Base-by-base conservation (phyloP, 2,888 invertebrate species). In the Amphipoea oculea region DNA sequence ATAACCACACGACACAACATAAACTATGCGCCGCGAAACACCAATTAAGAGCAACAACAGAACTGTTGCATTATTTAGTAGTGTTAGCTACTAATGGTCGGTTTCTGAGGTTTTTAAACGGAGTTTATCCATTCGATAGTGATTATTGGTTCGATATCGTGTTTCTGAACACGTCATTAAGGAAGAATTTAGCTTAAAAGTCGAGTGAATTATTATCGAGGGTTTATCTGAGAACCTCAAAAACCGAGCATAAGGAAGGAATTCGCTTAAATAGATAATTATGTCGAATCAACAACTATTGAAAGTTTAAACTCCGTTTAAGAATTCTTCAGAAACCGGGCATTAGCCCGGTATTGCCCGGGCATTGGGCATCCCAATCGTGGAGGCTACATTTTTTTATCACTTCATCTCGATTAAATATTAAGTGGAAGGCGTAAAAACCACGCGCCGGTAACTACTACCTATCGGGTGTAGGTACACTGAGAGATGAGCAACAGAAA, bases 361-460 rank as follows among this genome's bases (percentile, higher is more conserved):
- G 29, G 29, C 29, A 29, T 9, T 72, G 70, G 73, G 71, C 70
- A 79, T 76, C 60, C 88, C 86, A 88, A 90, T 90, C 82, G 88
- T 73, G 85, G 81, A 83, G 76, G 84, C 85, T 83, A 88, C 86
- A 88, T 88, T 89, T 91, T 91, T 92, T 92, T 92, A 92, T 91
- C 91, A 91, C 91, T 90, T 88, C 87, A 90, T 91, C 83, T 87
- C 79, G 80, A 73, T 90, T 82, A 87, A 92, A 89, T 89, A 92
- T 92, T 92, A 89, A 92, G 73, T 70, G 76, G 72, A 82, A 68
- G 83, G 81, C 81, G 86, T 89, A 88, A 90, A 88, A 89, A 88
- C 84, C 81, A 82, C 83, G 87, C 83, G 71, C 78, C 74, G 72
- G 88, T 88, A 88, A 88, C 90, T 89, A 87, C 84, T 86, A 78